Percentiles rank a stretch among this genome's conserved stretches.
phyloP scores from a whole-genome alignment of 2,113 vertebrate genomes.

The Ictalurus furcatus region DNA sequence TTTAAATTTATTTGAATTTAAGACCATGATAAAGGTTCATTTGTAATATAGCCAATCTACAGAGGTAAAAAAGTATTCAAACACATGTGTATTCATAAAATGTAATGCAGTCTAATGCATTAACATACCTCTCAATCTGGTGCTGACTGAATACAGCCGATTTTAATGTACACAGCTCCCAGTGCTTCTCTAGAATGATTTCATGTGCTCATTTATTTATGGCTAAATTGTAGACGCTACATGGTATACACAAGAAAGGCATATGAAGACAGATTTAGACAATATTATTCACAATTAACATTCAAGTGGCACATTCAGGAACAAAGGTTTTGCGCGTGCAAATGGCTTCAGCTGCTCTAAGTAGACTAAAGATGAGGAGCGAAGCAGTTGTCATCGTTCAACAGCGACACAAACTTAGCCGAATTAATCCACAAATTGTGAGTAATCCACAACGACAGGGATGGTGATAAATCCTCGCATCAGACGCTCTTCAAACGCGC shows the following conservation, averaged over 20 bases:
- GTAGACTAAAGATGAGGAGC: background rate
- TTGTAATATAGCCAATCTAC: background rate
- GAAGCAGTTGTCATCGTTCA: slow-evolving; percentile 31
- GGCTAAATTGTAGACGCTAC: background rate
- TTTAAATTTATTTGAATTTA: background rate
- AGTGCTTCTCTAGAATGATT: no score
- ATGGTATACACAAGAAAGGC: background rate
- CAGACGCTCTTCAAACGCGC: slow-evolving; percentile 36
- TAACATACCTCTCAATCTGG: background rate
- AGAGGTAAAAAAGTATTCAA: background rate
- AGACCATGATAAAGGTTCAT: background rate
- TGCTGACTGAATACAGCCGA: background rate
- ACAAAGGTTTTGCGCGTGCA: slow-evolving; percentile 30
- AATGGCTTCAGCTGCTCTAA: slow-evolving; percentile 11
- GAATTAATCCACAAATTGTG: slow-evolving; percentile 44
- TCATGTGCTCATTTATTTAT: background rate
- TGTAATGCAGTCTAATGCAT: no score
- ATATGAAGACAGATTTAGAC: background rate
- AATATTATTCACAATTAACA: slow-evolving; percentile 52
- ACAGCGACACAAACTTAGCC: slow-evolving; percentile 38
- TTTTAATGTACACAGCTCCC: background rate
- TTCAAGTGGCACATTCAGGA: slow-evolving; percentile 57
- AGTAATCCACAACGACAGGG: slow-evolving; percentile 42
- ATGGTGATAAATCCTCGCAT: slow-evolving; percentile 39
- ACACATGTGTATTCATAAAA: background rate